Evolutionary conservation across 2,888 invertebrate genomes (phyloP).

Genomic region (Drosophila antonietae): DNA sequence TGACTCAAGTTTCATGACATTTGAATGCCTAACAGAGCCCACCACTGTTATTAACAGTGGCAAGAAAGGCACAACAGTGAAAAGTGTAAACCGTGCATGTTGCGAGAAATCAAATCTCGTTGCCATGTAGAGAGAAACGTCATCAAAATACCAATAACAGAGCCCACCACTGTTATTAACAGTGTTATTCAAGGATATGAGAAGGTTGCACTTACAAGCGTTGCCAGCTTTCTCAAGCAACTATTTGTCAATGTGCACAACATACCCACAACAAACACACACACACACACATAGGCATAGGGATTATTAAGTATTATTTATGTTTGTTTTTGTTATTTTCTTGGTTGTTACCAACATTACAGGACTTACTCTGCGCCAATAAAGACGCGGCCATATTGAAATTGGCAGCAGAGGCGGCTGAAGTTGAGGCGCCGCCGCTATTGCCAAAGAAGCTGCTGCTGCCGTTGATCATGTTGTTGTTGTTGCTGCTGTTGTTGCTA

Average conservation of each 20-base stretch:
- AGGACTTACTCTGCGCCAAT: conserved; percentile 93
- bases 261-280: not conserved
- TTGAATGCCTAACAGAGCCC: not conserved
- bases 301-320: conserved; percentile 3
- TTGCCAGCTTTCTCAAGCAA: not conserved
- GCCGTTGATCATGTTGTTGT: conserved; percentile 13
- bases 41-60: conserved; percentile 3
- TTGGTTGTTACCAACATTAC: conserved; percentile 84
- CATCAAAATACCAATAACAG: not conserved
- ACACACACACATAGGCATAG: not conserved
- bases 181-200: not conserved
- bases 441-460: conserved; percentile 80
- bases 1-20: not conserved
- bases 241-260: not conserved
- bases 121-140: not conserved
- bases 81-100: not conserved
- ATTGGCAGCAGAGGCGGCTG: conserved; percentile 80
- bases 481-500: conserved; percentile 28
- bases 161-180: not conserved
- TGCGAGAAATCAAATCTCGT: not conserved
- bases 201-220: not conserved
- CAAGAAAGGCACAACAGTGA: not conserved
- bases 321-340: conserved; percentile 34
- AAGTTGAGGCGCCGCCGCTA: conserved; percentile 80
- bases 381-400: conserved; percentile 89